Percentiles rank a stretch among this genome's conserved stretches.
These are phyloP conservation scores for Listrodromus nycthemerus DNA, from an alignment of 2,888 invertebrate genomes.

Conservation along the genomic window DNA sequence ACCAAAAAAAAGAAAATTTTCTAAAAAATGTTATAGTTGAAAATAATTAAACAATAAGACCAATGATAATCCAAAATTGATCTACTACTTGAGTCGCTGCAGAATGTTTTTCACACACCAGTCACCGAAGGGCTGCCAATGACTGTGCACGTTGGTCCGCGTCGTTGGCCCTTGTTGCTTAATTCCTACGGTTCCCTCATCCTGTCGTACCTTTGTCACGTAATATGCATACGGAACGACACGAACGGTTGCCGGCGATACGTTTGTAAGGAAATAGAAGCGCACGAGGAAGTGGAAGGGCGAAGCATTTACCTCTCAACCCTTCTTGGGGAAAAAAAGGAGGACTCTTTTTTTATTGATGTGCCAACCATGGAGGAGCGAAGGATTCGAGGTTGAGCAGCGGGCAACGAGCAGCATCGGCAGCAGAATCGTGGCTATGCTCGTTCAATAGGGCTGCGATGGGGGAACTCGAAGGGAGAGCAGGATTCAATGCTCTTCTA, in stretches of 20 bases:
- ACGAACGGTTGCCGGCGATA: slow-evolving; percentile 72
- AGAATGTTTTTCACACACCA: not conserved
- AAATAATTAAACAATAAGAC: too few relatives aligned
- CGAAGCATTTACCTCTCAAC: slow-evolving; percentile 51
- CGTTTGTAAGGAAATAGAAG: slow-evolving; percentile 63
- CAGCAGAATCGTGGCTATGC: slow-evolving; percentile 64
- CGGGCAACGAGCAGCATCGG: slow-evolving; percentile 34
- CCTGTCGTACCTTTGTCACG: slow-evolving; percentile 73
- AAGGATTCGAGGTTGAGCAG: slow-evolving; percentile 23
- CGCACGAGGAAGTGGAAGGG: slow-evolving; percentile 57
- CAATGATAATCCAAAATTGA: not conserved
- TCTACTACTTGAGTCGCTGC: not conserved
- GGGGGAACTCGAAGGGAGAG: slow-evolving; percentile 54
- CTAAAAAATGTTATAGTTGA: too few relatives aligned
- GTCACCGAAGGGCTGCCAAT: not conserved
- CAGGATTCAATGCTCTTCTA: slow-evolving; percentile 82
- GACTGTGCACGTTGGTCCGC: not conserved
- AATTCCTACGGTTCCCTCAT: slow-evolving; percentile 35
- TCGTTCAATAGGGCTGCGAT: slow-evolving; percentile 72
- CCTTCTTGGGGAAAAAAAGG: slow-evolving; percentile 70
- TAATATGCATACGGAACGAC: slow-evolving; percentile 79
- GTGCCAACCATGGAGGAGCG: slow-evolving; percentile 28
- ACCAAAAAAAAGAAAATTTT: too few relatives aligned
- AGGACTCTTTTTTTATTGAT: slow-evolving; percentile 67
- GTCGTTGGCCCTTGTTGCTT: slow-evolving; percentile 4